Evolutionary conservation across 2,888 invertebrate species (phyloP).

Genomic region (Drosophila kuntzei): DNA sequence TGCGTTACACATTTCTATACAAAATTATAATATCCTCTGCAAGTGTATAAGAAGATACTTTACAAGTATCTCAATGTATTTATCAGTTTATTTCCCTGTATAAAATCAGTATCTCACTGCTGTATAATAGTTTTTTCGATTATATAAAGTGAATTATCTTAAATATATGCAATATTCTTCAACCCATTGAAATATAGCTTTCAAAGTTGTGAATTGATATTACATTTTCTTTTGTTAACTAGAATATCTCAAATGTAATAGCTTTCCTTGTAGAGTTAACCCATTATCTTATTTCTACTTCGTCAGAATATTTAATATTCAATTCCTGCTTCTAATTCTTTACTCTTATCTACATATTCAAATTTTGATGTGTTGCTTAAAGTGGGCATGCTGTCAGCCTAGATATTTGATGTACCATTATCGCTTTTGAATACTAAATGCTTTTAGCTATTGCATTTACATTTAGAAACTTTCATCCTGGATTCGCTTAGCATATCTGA

Average conservation of each 20-base stretch:
- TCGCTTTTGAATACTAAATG: neutral
- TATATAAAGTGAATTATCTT: neutral
- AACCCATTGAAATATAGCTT: neutral
- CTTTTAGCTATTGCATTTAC: constrained; percentile 5
- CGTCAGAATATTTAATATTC: neutral
- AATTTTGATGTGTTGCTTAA: too few relatives aligned
- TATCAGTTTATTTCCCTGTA: too few relatives aligned
- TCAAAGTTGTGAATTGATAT: neutral
- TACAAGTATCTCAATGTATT: too few relatives aligned
- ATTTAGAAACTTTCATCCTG: neutral
- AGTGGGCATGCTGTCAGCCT: neutral
- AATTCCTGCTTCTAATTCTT: neutral
- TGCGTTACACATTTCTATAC: too few relatives aligned
- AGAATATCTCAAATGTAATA: neutral
- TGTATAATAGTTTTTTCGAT: too few relatives aligned
- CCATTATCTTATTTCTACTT: too few relatives aligned
- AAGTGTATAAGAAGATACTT: too few relatives aligned
- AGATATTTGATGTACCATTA: neutral
- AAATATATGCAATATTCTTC: too few relatives aligned
- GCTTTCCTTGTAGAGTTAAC: neutral
- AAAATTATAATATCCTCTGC: too few relatives aligned
- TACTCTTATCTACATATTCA: neutral
- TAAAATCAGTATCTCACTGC: too few relatives aligned
- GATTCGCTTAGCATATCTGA: neutral
- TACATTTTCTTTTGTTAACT: neutral